Base-by-base conservation (phyloP, 2,113 vertebrate species). In the Cyprinodon variegatus region DNA sequence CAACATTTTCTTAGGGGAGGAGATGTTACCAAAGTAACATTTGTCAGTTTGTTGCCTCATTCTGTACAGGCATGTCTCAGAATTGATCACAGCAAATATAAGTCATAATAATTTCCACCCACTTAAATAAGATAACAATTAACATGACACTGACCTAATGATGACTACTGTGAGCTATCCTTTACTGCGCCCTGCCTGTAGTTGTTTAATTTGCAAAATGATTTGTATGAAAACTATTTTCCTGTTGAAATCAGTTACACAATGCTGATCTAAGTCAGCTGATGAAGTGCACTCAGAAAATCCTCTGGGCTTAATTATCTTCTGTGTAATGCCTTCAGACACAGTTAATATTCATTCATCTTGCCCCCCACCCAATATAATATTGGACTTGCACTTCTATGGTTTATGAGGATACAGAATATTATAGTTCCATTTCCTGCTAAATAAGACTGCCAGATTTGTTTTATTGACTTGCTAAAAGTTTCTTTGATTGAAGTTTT, bases 1-100 rank as follows among this genome's bases (percentile, higher is more conserved):
- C 92, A 90, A 75, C 45, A 72, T 78, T 87, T 90, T 85, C 85
- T 89, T 79, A 62, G 70, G 67, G 72, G 82, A 87, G 82, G 81
- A 70, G 66, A 82, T 29, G 29, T 29, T 29, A 77, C 41, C 53
- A 78, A 63, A 53, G 76, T 5, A 77, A 20, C 79, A 39, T 57
- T 88, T 46, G 71, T 73, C 78, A 84, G 81, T 70, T 45, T 48
- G 37, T 81, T 67, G 65, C 76, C 77, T 60, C 67, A 71, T 83
- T 88, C 67, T 81, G 17, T 65, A 57, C 36, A 36, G 39, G 22
- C 36, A 46, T 66, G 39, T n/a, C 48, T 65, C 45, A 37, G 79
- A 72, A 72, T 10, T 7, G 13, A 62, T 67, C 68, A 39, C 46
- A 41, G 0, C 50, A 50, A 38, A 65, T 60, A 41, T 17, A 41